Conservation (phyloP, 2,888 invertebrate genomes). For the Gari tellinella region DNA sequence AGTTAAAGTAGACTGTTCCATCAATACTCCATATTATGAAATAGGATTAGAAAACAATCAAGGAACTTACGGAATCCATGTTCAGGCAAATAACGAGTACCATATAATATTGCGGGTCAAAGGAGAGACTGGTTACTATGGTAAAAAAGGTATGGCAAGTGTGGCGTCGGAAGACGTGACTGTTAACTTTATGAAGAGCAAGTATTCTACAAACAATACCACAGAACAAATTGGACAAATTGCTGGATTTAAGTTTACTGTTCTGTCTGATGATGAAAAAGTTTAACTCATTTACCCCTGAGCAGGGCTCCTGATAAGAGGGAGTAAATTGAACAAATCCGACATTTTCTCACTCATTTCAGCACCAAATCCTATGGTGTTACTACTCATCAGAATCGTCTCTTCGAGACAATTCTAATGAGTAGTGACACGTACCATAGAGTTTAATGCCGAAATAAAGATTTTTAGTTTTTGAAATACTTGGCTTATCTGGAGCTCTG, state of each 20-base stretch:
- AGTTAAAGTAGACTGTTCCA: slow-evolving; percentile 6
- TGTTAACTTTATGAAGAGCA: slow-evolving; percentile 38
- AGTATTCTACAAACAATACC: slow-evolving; percentile 51
- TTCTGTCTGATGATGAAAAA: too few relatives aligned
- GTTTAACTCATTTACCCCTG: too few relatives aligned
- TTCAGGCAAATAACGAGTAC: slow-evolving; percentile 35
- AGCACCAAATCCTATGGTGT: too few relatives aligned
- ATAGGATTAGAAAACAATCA: slow-evolving; percentile 30
- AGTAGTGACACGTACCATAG: too few relatives aligned
- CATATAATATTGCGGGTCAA: slow-evolving; percentile 40
- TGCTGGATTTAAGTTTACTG: slow-evolving; percentile 37
- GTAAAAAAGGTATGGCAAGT: slow-evolving; percentile 36
- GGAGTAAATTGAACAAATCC: too few relatives aligned
- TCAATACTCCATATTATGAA: slow-evolving; percentile 23
- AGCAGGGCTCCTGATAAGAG: too few relatives aligned
- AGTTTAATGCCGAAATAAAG: too few relatives aligned
- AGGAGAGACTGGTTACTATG: slow-evolving; percentile 40
- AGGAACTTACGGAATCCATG: slow-evolving; percentile 21
- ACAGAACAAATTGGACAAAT: slow-evolving; percentile 48
- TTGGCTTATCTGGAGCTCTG: too few relatives aligned
- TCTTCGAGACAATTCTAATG: too few relatives aligned
- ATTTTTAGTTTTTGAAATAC: too few relatives aligned
- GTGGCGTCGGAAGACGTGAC: slow-evolving; percentile 18
- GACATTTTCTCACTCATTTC: too few relatives aligned
- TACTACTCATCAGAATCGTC: too few relatives aligned